Evolutionary conservation across 2,888 invertebrate genomes (phyloP).

Genomic region (Autographa gamma): DNA sequence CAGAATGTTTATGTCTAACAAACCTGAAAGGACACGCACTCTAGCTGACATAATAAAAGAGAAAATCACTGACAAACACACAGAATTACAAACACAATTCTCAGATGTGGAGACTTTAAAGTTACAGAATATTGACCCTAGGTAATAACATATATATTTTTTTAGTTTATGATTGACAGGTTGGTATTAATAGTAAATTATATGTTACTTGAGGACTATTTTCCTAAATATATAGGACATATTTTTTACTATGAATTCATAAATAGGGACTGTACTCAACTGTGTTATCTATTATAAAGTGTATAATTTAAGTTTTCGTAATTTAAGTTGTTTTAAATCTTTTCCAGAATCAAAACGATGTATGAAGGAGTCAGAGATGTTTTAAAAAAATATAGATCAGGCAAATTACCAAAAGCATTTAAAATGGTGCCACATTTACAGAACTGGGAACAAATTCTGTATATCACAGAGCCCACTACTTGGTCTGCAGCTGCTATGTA

Average conservation of each 20-base stretch:
- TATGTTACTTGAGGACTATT: too few species aligned
- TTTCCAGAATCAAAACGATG: slow-evolving; percentile 92
- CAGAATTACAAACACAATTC: slow-evolving; percentile 95
- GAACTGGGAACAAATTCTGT: slow-evolving; percentile 98
- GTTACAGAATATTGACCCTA: slow-evolving; percentile 95
- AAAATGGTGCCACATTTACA: slow-evolving; percentile 97
- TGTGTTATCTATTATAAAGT: not conserved
- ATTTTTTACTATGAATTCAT: too few species aligned
- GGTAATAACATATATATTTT: slow-evolving; percentile 70
- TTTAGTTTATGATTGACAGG: not conserved
- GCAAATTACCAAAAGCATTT: slow-evolving; percentile 99
- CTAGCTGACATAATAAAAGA: slow-evolving; percentile 97
- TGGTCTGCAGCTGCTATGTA: slow-evolving; percentile 99
- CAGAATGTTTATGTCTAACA: slow-evolving; percentile 91
- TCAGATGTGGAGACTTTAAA: slow-evolving; percentile 93
- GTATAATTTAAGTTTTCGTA: not conserved
- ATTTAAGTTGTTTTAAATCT: slow-evolving; percentile 1
- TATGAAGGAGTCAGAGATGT: slow-evolving; percentile 97
- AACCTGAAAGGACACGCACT: slow-evolving; percentile 90
- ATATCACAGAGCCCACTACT: slow-evolving; percentile 96
- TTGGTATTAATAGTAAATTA: not conserved
- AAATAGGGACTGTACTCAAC: too few species aligned
- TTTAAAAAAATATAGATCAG: slow-evolving; percentile 96
- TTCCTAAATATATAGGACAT: too few species aligned
- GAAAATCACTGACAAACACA: slow-evolving; percentile 97